A percentile compares a stretch with the other conserved stretches of the same genome.
Conservation (phyloP, 2,113 vertebrate species). For the Actenoides hombroni region DNA sequence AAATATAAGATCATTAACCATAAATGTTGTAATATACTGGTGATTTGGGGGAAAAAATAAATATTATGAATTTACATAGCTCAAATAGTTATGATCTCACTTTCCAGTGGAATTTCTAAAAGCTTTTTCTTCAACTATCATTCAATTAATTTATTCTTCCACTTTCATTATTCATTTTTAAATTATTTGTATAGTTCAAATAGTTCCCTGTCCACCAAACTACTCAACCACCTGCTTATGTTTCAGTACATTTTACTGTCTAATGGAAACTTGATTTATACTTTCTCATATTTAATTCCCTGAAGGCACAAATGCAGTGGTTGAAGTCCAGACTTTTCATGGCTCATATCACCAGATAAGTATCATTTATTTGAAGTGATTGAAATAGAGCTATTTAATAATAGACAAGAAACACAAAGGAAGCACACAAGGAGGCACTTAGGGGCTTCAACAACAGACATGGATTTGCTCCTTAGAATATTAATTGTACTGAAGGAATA, state of each 20-base stretch:
- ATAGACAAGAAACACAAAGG: background rate
- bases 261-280: background rate
- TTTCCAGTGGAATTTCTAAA: background rate
- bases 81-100: background rate
- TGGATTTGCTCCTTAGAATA: background rate
- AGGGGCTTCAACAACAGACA: background rate
- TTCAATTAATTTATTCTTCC: background rate
- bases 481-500: background rate
- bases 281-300: background rate
- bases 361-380: background rate
- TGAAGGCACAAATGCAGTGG: background rate
- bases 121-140: background rate
- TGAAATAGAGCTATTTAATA: conserved; percentile 8
- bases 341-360: background rate
- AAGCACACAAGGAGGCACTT: background rate
- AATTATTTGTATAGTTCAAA: background rate
- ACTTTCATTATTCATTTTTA: background rate
- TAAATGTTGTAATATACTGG: background rate
- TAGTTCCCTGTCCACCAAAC: background rate
- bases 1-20: background rate
- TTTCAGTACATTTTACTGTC: background rate
- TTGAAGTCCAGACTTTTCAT: background rate
- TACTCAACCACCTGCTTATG: background rate
- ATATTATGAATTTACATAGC: background rate
- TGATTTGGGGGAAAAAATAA: background rate